phyloP scores from a whole-genome alignment of 2,113 vertebrate species.

The Onychostoma macrolepis region DNA sequence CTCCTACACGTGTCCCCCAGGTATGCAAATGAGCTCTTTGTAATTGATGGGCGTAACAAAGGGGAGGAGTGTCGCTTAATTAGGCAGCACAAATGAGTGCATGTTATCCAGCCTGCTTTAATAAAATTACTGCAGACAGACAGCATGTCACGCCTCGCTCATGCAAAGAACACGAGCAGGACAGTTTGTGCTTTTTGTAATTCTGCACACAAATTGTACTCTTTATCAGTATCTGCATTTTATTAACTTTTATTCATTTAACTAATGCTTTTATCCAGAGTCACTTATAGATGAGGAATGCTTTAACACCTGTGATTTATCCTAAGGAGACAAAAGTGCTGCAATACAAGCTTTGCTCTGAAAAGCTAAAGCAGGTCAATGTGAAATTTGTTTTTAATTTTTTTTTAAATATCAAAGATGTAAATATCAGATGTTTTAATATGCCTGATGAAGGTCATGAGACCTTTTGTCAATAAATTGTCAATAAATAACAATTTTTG shows the following conservation, averaged over 20 bases:
- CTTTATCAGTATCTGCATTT: background rate
- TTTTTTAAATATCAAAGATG: no score
- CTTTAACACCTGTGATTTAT: background rate
- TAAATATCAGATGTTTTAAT: no score
- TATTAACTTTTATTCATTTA: background rate
- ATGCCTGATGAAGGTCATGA: no score
- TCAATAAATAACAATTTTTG: no score
- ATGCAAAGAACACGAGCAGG: background rate
- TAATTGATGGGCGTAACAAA: slow-evolving; percentile 65
- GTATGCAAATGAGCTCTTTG: slow-evolving; percentile 60
- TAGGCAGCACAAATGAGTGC: slow-evolving; percentile 69
- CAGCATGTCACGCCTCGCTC: background rate
- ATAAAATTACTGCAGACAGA: slow-evolving; percentile 58
- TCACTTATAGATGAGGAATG: background rate
- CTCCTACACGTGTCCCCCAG: slow-evolving; percentile 16
- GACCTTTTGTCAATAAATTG: no score
- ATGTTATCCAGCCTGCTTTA: slow-evolving; percentile 66
- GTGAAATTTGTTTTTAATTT: no score
- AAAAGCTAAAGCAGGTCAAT: background rate
- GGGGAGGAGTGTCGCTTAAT: slow-evolving; percentile 68
- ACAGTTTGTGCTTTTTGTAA: background rate
- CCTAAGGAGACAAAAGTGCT: background rate
- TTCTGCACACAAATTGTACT: background rate
- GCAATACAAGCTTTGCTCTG: background rate
- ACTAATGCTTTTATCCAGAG: background rate